These are phyloP conservation scores for Darevskia mixta DNA, from an alignment of 2,797 vertebrate genomes.

Conservation along the genomic window DNA sequence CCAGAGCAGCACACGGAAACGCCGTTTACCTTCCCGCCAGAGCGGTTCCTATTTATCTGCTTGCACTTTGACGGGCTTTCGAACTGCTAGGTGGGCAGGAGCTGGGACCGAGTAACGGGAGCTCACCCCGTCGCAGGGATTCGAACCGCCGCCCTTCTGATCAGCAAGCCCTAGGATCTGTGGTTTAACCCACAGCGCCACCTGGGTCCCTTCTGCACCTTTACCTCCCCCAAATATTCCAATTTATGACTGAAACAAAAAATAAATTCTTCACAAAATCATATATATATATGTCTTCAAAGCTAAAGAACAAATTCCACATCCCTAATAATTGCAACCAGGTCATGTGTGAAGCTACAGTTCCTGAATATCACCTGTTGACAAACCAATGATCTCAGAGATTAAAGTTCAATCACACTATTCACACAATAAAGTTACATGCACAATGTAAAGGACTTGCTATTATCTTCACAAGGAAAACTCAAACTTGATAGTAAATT, in stretches of 20 bases:
- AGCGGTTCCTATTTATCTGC: too few relatives aligned
- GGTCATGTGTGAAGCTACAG: neutral
- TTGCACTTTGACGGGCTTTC: too few relatives aligned
- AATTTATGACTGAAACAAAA: neutral
- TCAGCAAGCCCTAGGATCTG: too few relatives aligned
- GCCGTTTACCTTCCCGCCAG: too few relatives aligned
- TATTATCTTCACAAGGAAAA: conserved; percentile 5
- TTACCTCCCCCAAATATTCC: too few relatives aligned
- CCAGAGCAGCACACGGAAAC: too few relatives aligned
- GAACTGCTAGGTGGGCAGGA: too few relatives aligned
- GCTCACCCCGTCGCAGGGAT: too few relatives aligned
- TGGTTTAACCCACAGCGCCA: too few relatives aligned
- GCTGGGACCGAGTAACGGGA: too few relatives aligned
- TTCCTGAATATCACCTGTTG: neutral
- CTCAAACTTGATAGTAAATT: neutral
- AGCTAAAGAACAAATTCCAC: neutral
- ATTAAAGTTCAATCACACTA: neutral
- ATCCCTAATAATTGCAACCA: neutral
- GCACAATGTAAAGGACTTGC: neutral
- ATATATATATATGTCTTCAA: neutral
- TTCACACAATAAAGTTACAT: neutral
- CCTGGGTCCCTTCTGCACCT: too few relatives aligned
- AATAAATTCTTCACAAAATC: neutral
- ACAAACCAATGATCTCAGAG: neutral
- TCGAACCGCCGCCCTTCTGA: too few relatives aligned